A percentile compares a stretch with the other conserved stretches of the same genome.
Evolutionary conservation across 2,797 vertebrate species (phyloP).

Genomic region (Chelon auratus): DNA sequence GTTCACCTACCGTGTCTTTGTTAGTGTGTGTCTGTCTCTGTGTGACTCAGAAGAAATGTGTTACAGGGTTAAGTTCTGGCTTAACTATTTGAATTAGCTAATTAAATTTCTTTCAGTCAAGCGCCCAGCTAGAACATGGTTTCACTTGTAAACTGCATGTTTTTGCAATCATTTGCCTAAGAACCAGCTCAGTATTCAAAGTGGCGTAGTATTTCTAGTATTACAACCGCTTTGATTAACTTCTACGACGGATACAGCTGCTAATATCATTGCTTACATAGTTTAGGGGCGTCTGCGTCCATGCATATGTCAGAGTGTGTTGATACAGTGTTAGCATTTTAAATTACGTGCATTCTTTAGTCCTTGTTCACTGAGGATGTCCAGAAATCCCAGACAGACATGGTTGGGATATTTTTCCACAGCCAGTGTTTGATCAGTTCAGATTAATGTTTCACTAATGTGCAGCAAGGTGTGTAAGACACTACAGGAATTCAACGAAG

Average conservation of each 20-base stretch:
- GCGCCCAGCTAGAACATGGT: no score
- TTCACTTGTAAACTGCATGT: no score
- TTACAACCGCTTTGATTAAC: background rate
- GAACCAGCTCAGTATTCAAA: no score
- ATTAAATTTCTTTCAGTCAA: no score
- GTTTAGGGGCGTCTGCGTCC: background rate
- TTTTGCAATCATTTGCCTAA: no score
- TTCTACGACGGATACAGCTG: slow-evolving; percentile 36
- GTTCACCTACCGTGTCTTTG: slow-evolving; percentile 32
- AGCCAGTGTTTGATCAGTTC: slow-evolving; percentile 27
- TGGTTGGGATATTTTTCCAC: slow-evolving; percentile 14
- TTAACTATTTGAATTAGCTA: no score
- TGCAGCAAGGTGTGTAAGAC: slow-evolving; percentile 26
- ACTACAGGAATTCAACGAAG: slow-evolving; percentile 5
- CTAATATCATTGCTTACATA: background rate
- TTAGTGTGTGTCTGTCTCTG: background rate
- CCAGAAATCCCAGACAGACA: slow-evolving; percentile 18
- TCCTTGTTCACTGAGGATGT: slow-evolving; percentile 10
- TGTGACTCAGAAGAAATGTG: no score
- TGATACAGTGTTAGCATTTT: background rate
- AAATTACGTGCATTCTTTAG: slow-evolving; percentile 31
- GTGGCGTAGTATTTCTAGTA: no score
- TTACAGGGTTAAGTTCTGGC: no score
- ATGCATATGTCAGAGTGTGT: slow-evolving; percentile 2
- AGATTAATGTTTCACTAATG: slow-evolving; percentile 32